These are phyloP conservation scores for Scophthalmus maximus DNA, from an alignment of 2,113 vertebrate genomes.

Conservation along the genomic window DNA sequence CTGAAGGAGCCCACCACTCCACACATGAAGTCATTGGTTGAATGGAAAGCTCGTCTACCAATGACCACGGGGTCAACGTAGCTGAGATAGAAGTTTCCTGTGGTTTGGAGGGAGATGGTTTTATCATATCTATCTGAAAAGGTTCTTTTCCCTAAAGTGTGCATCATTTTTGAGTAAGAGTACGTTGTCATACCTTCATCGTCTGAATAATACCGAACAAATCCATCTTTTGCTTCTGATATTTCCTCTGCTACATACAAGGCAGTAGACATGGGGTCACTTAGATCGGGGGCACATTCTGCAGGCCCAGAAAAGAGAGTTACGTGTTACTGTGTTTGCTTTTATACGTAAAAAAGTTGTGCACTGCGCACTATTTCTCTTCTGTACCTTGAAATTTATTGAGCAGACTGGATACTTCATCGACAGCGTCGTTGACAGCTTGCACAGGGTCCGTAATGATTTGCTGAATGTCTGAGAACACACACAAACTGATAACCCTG, in stretches of 20 bases:
- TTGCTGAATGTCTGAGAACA: slow-evolving; percentile 75
- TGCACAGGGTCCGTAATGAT: slow-evolving; percentile 74
- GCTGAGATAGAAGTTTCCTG: slow-evolving; percentile 77
- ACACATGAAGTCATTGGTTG: slow-evolving; percentile 57
- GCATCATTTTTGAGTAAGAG: not conserved
- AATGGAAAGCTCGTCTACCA: slow-evolving; percentile 70
- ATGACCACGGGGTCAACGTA: slow-evolving; percentile 76
- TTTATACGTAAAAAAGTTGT: not conserved
- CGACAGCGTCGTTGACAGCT: slow-evolving; percentile 75
- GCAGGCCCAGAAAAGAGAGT: not conserved
- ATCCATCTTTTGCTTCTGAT: slow-evolving; percentile 65
- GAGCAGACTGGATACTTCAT: slow-evolving; percentile 73
- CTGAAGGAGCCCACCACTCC: slow-evolving; percentile 32
- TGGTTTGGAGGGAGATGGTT: not conserved
- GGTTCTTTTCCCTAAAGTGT: no score
- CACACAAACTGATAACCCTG: not conserved
- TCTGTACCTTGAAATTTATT: slow-evolving; percentile 77
- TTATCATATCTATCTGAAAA: not conserved
- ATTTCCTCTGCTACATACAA: slow-evolving; percentile 71
- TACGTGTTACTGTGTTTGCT: not conserved
- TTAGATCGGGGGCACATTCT: slow-evolving; percentile 78
- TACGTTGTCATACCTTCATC: slow-evolving; percentile 66
- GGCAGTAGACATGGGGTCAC: slow-evolving; percentile 66
- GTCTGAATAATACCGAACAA: slow-evolving; percentile 75
- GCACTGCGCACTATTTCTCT: not conserved